A percentile compares a stretch with the other conserved stretches of the same genome.
Conservation (phyloP, 2,797 vertebrate genomes). For the Hephaestus fuliginosus region DNA sequence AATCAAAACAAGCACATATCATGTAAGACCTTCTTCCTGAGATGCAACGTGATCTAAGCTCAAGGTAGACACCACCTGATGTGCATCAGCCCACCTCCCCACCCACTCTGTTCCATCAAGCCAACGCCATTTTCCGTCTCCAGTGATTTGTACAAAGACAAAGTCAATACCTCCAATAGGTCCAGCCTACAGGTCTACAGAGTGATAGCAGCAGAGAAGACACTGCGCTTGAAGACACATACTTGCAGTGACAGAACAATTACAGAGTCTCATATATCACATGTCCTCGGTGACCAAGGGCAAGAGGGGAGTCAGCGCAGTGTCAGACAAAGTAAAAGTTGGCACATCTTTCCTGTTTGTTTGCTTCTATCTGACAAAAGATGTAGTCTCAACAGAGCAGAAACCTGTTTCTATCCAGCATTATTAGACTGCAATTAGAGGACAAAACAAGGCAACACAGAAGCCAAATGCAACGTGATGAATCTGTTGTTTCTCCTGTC, state of each 20-base stretch:
- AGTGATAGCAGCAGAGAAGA: constrained; percentile 44
- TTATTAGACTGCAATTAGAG: constrained; percentile 6
- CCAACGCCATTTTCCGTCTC: constrained; percentile 49
- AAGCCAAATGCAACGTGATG: neutral
- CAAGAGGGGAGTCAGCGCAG: constrained; percentile 19
- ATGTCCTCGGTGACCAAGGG: constrained; percentile 35
- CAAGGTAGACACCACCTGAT: constrained; percentile 1
- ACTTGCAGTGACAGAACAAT: constrained; percentile 75
- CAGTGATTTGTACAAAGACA: constrained; percentile 56
- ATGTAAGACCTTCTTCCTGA: neutral
- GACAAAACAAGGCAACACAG: neutral
- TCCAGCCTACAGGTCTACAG: constrained; percentile 46
- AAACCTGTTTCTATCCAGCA: constrained; percentile 11
- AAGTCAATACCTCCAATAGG: constrained; percentile 53
- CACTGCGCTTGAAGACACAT: constrained; percentile 56
- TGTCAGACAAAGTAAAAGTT: constrained; percentile 34
- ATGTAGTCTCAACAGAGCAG: constrained; percentile 7
- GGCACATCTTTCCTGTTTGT: constrained; percentile 23
- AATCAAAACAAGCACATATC: neutral
- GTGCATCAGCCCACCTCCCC: constrained; percentile 43
- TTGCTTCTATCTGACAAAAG: constrained; percentile 31
- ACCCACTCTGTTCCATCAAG: constrained; percentile 35
- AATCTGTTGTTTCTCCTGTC: neutral
- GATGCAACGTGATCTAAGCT: constrained; percentile 33
- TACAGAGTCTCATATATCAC: constrained; percentile 63